phyloP scores from a whole-genome alignment of 1,140 invertebrate species.

The Stratiolaelaps scimitus region DNA sequence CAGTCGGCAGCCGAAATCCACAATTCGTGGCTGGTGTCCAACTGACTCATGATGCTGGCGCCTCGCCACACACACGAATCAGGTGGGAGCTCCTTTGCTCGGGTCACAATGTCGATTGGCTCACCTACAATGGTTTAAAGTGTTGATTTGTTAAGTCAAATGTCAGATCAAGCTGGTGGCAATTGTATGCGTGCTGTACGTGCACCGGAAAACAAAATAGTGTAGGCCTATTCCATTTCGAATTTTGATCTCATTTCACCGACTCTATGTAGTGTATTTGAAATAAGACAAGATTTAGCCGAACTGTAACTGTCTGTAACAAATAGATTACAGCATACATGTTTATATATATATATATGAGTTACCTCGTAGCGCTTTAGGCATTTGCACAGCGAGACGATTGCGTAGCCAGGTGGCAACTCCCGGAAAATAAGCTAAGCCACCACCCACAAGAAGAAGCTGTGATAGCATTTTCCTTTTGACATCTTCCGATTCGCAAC shows the following conservation, averaged over 20 bases:
- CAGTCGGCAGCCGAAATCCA: conserved; percentile 79
- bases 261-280: no score
- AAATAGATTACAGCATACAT: no score
- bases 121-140: conserved; percentile 42
- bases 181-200: no score
- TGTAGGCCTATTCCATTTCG: no score
- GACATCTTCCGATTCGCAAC: conserved; percentile 66
- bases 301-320: no score
- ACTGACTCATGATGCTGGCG: conserved; percentile 73
- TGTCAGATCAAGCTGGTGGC: no score
- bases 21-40: conserved; percentile 76
- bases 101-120: conserved; percentile 65
- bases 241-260: no score
- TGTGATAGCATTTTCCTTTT: conserved; percentile 88
- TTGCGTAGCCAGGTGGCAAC: conserved; percentile 77
- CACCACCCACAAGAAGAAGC: conserved; percentile 71
- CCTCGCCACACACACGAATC: conserved; percentile 67
- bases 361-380: conserved; percentile 38
- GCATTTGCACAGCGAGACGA: conserved; percentile 65
- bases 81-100: conserved; percentile 77
- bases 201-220: no score
- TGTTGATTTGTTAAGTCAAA: no score
- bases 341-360: no score
- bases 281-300: not conserved
- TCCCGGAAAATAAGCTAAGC: conserved; percentile 73